Conservation (phyloP, 2,888 invertebrate species). For the Cyaniris semiargus region DNA sequence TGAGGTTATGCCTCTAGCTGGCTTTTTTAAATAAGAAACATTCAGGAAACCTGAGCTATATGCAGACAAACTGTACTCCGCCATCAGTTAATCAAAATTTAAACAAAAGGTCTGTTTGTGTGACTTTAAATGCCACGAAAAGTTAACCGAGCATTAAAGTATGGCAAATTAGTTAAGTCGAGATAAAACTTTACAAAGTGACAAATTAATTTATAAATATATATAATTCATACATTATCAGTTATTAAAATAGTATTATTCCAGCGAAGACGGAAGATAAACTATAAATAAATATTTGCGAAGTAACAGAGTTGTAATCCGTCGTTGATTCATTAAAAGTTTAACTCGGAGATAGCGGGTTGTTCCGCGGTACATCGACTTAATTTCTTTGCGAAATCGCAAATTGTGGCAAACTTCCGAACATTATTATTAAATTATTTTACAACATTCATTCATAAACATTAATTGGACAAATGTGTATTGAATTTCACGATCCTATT, state of each 20-base stretch:
- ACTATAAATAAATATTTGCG: neutral
- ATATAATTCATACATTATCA: too few species aligned
- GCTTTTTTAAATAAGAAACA: neutral
- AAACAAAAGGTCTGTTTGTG: too few species aligned
- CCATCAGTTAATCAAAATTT: too few species aligned
- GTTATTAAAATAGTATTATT: neutral
- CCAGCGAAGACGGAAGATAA: neutral
- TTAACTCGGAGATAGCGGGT: conserved; percentile 61
- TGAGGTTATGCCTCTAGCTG: neutral
- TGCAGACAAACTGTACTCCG: too few species aligned
- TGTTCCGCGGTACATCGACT: conserved; percentile 59
- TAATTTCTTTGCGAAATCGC: conserved; percentile 61
- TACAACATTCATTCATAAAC: conserved; percentile 5
- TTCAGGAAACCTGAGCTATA: too few species aligned
- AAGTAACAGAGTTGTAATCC: conserved; percentile 30
- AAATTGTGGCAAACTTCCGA: conserved; percentile 49
- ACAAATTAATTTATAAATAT: too few species aligned
- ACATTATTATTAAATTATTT: conserved; percentile 26
- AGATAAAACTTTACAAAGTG: too few species aligned
- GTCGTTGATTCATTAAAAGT: conserved; percentile 73
- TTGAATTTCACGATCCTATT: neutral
- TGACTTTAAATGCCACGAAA: too few species aligned
- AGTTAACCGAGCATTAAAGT: too few species aligned
- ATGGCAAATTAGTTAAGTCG: too few species aligned
- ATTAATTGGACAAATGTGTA: neutral